Base-by-base conservation (phyloP, 2,113 vertebrate species). In the Promerops cafer region DNA sequence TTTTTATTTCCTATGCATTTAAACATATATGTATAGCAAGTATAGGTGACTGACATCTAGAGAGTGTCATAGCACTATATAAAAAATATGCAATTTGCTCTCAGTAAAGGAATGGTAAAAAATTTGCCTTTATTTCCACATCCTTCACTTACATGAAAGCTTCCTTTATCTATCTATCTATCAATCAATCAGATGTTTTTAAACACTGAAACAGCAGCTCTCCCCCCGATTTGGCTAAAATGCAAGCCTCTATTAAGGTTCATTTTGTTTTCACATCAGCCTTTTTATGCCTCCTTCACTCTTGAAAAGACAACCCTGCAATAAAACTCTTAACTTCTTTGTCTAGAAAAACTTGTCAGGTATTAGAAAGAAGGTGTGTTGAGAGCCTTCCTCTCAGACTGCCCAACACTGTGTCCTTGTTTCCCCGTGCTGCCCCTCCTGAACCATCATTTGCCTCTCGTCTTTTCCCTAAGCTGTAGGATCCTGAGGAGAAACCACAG, bases 81-180 rank as follows among this genome's bases (percentile, higher is more conserved):
- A 37, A 69, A 87, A 91, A 84, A 74, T 20, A 81, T 0, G 7
- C 18, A 77, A 47, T 54, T 63, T 0, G 0, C 7, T 77, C 9
- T 21, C 74, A 70, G 18, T 40, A 63, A 83, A 66, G 21, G 16
- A 87, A 49, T 2, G 49, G 35, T 39, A 50, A 79, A 50, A 83
- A 16, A 14, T 27, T 16, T 78, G n/a, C 50, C 60, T 74, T 66
- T 33, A 12, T 75, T 66, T 47, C 26, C 33, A 79, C 3, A 2
- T 35, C 31, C 39, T 87, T 84, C 47, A 35, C 16, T 63, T 50
- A 10, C 6, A 14, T 2, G 24, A 53, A 70, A 26, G 35, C 21
- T 39, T 78, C 28, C 45, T 75, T 69, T 50, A 27, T 28, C 35
- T 47, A 79, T 35, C 28, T 39, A 42, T 28, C 35, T 47, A 79